Evolutionary conservation across 2,113 vertebrate genomes (phyloP), one percentile per base, ranked within the genome.

Genomic region (Herpetotheres cachinnans): DNA sequence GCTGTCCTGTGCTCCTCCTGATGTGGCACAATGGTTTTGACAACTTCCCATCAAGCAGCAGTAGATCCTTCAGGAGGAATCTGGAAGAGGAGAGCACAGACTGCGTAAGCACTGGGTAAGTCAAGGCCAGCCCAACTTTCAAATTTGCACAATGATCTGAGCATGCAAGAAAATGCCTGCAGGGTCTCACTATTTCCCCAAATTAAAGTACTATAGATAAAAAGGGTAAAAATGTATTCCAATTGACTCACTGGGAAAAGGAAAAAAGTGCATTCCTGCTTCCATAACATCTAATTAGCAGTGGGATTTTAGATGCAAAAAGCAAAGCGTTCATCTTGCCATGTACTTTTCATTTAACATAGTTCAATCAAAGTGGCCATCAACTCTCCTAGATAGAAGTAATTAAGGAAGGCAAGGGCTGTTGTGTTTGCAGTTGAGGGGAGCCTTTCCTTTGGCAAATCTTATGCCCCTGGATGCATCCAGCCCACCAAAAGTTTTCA

Each of bases 61-160:
- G 71, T 3, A 86, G 86, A 46, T 74, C n/a, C 63, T 73, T 74
- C 79, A 71, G 63, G 38, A 94, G 38, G 20, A 62, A 70, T 32
- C 96, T 96, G 93, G 69, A 95, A 89, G 55, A 76, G 30, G 38
- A 95, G 34, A 89, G 80, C n/a, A 83, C 24, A 86, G 62, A 54
- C 36, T 78, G 18, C 1, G 1, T 93, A 69, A 95, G 25, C 56
- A 82, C 25, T 1, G 3, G 42, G 47, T 44, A 93, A 85, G 70
- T 21, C 59, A 81, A 80, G 55, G n/a, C 13, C 46, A 86, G 9
- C 8, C 29, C 38, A 74, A 30, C 30, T 55, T 83, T 52, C 30
- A 62, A 32, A 49, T 19, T 17, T 70, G 18, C 71, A 49, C 11
- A 77, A 14, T 22, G n/a, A 21, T 56, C 47, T 50, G 38, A 73